A percentile compares a stretch with the other conserved stretches of the same genome.
Conservation (phyloP, 2,797 vertebrate genomes). For the Lindbergichthys nudifrons region DNA sequence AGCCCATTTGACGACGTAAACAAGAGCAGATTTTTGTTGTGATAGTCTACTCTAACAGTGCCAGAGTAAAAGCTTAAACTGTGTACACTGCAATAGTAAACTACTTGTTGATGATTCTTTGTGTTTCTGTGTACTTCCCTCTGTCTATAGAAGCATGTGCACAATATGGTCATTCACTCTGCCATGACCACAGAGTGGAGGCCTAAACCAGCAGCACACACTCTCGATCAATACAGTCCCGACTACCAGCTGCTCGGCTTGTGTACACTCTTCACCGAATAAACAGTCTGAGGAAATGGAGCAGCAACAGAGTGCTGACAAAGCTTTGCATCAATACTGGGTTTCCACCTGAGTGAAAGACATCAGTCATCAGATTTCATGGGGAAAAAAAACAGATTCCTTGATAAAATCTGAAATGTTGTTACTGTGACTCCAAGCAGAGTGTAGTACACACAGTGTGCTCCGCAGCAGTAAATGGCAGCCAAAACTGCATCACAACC, state of each 20-base stretch:
- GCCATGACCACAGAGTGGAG: slow-evolving; percentile 53
- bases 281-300: slow-evolving; percentile 67
- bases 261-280: slow-evolving; percentile 61
- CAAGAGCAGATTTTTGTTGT: slow-evolving; percentile 16
- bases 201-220: slow-evolving; percentile 50
- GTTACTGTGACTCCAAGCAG: slow-evolving; percentile 8
- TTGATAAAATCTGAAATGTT: slow-evolving; percentile 7
- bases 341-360: slow-evolving; percentile 35
- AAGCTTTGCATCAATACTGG: slow-evolving; percentile 49
- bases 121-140: slow-evolving; percentile 19
- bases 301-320: slow-evolving; percentile 51
- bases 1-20: slow-evolving; percentile 4
- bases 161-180: slow-evolving; percentile 53
- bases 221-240: slow-evolving; percentile 66
- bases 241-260: slow-evolving; percentile 58
- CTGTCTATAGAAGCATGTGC: slow-evolving; percentile 29
- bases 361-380: slow-evolving; percentile 28
- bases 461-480: slow-evolving; percentile 37
- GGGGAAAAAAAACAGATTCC: slow-evolving; percentile 8
- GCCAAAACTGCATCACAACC: slow-evolving; percentile 47
- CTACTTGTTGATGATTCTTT: slow-evolving; percentile 30
- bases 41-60: not conserved
- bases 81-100: slow-evolving; percentile 20
- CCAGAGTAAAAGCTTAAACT: slow-evolving; percentile 13
- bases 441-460: slow-evolving; percentile 32